phyloP scores from a whole-genome alignment of 2,797 vertebrate genomes.

The Aplochiton taeniatus region DNA sequence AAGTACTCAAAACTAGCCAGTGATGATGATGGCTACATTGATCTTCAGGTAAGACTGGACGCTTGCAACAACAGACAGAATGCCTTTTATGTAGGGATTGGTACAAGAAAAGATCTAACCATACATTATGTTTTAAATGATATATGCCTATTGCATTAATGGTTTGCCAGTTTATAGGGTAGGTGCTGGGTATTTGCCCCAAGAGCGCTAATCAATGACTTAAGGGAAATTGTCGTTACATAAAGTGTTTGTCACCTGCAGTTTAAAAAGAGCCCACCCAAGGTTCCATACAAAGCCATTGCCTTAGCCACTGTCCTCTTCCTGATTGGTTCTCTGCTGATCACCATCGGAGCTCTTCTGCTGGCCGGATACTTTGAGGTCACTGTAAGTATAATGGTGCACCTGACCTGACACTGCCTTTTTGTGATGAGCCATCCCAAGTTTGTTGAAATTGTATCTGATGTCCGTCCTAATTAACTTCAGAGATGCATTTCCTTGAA shows the following conservation, averaged over 20 bases:
- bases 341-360: slow-evolving; percentile 90
- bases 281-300: slow-evolving; percentile 97
- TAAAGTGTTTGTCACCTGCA: slow-evolving; percentile 50
- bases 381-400: slow-evolving; percentile 77
- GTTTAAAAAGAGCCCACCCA: slow-evolving; percentile 96
- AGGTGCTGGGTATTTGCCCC: too few species aligned
- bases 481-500: too few species aligned
- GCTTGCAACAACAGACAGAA: too few species aligned
- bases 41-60: slow-evolving; percentile 82
- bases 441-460: too few species aligned
- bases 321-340: slow-evolving; percentile 90
- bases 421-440: too few species aligned
- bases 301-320: slow-evolving; percentile 89
- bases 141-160: too few species aligned
- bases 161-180: too few species aligned
- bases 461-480: too few species aligned
- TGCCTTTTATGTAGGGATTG: too few species aligned
- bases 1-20: slow-evolving; percentile 89
- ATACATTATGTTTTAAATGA: too few species aligned
- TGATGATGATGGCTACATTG: slow-evolving; percentile 94
- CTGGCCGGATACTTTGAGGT: slow-evolving; percentile 91
- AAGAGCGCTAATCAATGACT: too few species aligned
- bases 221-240: background rate
- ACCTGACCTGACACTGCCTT: background rate
- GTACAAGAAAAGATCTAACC: too few species aligned